Evolutionary conservation across 2,113 vertebrate genomes (phyloP).

Genomic region (Hypanus sabinus): DNA sequence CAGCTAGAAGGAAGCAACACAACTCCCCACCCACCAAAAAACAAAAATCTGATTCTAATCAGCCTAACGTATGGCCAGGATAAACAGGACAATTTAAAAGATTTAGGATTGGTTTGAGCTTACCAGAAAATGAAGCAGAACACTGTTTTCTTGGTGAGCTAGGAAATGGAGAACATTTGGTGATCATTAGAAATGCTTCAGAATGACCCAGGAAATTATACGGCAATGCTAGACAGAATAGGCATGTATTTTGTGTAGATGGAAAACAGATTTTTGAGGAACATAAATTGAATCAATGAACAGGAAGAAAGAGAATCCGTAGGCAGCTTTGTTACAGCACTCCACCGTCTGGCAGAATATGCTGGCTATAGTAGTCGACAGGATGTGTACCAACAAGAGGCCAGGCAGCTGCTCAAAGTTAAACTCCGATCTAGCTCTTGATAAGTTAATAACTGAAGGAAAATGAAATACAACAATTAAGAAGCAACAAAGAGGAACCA

Average conservation of each 20-base stretch:
- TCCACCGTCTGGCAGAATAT: neutral
- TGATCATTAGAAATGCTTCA: conserved; percentile 1
- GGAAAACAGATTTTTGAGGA: conserved; percentile 23
- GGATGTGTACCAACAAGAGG: neutral
- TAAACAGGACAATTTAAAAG: conserved; percentile 30
- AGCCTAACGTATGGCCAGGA: neutral
- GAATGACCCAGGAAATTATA: conserved; percentile 26
- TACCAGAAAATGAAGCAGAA: neutral
- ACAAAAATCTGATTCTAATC: neutral
- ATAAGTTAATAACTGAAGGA: neutral
- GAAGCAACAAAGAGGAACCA: neutral
- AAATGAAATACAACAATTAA: conserved; percentile 4
- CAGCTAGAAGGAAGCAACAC: neutral
- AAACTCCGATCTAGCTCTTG: neutral
- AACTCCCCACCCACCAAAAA: neutral
- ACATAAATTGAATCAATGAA: conserved; percentile 29
- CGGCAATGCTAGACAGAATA: neutral
- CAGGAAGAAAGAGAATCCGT: neutral
- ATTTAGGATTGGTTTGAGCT: neutral
- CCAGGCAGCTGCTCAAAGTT: neutral
- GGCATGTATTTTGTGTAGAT: conserved; percentile 14
- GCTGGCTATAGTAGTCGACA: neutral
- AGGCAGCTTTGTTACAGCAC: conserved; percentile 23
- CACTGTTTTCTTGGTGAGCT: neutral
- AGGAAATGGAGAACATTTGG: conserved; percentile 21